Evolutionary conservation across 2,797 vertebrate species (phyloP).

Genomic region (Babyrousa celebensis): DNA sequence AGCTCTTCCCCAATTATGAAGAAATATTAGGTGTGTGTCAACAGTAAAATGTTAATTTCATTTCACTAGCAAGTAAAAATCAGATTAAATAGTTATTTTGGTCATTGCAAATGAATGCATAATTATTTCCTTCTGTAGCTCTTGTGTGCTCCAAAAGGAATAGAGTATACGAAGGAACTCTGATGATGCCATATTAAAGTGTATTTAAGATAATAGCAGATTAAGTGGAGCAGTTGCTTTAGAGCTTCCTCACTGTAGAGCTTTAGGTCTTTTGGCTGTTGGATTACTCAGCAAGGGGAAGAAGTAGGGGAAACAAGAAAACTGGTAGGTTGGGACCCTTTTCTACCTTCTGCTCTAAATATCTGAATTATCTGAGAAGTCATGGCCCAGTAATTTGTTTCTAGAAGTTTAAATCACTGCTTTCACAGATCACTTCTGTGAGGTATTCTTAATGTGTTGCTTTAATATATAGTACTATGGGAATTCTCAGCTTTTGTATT

Average conservation of each 20-base stretch:
- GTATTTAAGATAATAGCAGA: not conserved
- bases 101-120: not conserved
- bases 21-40: not conserved
- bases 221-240: not conserved
- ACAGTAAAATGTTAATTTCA: slow-evolving; percentile 2
- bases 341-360: slow-evolving; percentile 21
- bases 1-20: slow-evolving; percentile 6
- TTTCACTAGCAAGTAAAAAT: not conserved
- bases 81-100: slow-evolving; percentile 6
- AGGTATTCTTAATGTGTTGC: not conserved
- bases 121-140: not conserved
- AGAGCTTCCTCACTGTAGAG: not conserved
- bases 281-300: not conserved
- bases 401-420: not conserved
- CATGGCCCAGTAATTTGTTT: not conserved
- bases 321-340: not conserved
- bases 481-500: slow-evolving; percentile 48
- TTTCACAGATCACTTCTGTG: slow-evolving; percentile 6
- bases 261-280: slow-evolving; percentile 17
- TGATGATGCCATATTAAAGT: not conserved
- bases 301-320: not conserved
- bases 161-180: not conserved
- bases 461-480: not conserved
- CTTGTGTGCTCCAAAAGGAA: not conserved
- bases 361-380: slow-evolving; percentile 12